Evolutionary conservation across 2,888 invertebrate genomes (phyloP), one percentile per base, ranked within the genome.

Genomic region (Ptilodon capucinus): DNA sequence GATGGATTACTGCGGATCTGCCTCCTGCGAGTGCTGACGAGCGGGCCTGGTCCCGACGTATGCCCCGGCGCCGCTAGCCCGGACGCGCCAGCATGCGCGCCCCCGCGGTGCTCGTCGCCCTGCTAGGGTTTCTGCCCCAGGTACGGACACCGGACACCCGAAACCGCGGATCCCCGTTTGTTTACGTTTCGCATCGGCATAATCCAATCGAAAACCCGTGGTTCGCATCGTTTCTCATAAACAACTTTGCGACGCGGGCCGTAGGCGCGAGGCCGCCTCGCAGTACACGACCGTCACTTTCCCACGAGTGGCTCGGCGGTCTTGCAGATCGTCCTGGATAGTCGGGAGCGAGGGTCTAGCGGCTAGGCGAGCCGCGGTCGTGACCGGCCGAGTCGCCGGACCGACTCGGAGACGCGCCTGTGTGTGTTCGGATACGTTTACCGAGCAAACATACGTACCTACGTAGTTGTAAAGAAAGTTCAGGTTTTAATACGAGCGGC

Each of bases 41-140:
- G 76, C 79, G 79, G 82, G 74, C 70, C 72, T 66, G 76, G 76
- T 76, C 75, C 85, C 83, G 76, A 77, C 82, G 74, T 81, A 86
- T 89, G 87, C 86, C 79, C 91, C 84, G 89, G 90, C 90, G 88
- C 90, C 87, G 89, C 82, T 83, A 79, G 86, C 76, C 74, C 81
- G 88, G 87, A 74, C 85, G 89, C 89, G 90, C 84, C 90, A 89
- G 77, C 77, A 91, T 91, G 91, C 90, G 91, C 91, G 88, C 85
- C 88, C 84, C 86, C 75, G 85, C 90, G 86, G 84, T 91, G 89
- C 84, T 91, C 78, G 68, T 91, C 79, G 91, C 91, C 91, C 91
- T 91, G 83, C 82, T 90, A 88, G 91, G 90, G 90, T 88, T 91
- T 84, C 89, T 91, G 70, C 91, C 91, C 86, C 91, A 91, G 91